phyloP scores from a whole-genome alignment of 92 coral and sea anemone species.

The Pocillopora grandis region DNA sequence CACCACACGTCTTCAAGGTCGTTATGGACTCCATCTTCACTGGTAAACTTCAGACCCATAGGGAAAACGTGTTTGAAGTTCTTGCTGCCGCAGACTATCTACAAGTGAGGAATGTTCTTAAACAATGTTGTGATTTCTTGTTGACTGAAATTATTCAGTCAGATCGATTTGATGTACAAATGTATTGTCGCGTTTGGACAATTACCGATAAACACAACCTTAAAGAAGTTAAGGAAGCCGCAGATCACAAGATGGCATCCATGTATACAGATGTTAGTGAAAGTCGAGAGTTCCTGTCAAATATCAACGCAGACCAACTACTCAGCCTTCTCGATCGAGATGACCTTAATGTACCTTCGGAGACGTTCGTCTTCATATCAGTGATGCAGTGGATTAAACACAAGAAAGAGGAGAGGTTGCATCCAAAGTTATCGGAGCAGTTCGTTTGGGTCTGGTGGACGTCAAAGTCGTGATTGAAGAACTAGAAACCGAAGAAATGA shows the following conservation, averaged over 20 bases:
- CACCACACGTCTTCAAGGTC: conserved; percentile 48
- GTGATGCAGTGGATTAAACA: conserved; percentile 68
- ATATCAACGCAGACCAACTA: conserved; percentile 38
- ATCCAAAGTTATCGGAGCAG: conserved; percentile 50
- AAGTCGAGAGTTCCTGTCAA: conserved; percentile 40
- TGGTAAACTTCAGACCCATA: conserved; percentile 42
- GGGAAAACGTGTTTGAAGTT: conserved; percentile 54
- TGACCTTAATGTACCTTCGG: conserved; percentile 68
- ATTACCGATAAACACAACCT: conserved; percentile 18
- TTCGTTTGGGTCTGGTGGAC: conserved; percentile 51
- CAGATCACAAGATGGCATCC: conserved; percentile 1
- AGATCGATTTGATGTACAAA: not conserved
- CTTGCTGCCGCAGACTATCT: conserved; percentile 56
- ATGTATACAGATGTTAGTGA: conserved; percentile 48
- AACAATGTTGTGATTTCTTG: conserved; percentile 23
- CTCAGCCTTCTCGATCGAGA: conserved; percentile 43
- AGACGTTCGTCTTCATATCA: conserved; percentile 57
- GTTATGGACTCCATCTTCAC: conserved; percentile 70
- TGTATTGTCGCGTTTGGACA: conserved; percentile 2
- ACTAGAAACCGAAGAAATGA: conserved; percentile 15
- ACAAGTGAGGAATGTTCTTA: conserved; percentile 2
- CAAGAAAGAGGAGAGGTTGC: conserved; percentile 55
- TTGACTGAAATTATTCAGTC: not conserved
- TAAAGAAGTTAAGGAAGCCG: not conserved
- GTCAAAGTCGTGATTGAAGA: not conserved